These are phyloP conservation scores for Chionodraco myersi DNA, from an alignment of 2,113 vertebrate species.

Conservation along the genomic window DNA sequence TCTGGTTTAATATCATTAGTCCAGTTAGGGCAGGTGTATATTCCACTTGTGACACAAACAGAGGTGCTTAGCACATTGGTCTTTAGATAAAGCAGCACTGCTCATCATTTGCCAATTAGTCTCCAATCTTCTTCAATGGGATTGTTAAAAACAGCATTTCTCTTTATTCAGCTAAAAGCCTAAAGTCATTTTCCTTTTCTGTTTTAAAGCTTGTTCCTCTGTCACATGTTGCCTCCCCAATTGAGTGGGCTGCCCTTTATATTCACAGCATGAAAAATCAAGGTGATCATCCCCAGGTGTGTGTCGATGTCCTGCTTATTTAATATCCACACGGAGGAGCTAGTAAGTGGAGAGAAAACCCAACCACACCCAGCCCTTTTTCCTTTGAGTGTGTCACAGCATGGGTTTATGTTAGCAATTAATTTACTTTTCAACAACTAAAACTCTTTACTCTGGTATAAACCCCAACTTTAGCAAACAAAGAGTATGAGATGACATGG, in stretches of 20 bases:
- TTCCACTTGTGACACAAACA: neutral
- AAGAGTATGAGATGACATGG: too few relatives aligned
- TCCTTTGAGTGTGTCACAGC: neutral
- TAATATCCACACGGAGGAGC: constrained; percentile 4
- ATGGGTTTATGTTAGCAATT: too few relatives aligned
- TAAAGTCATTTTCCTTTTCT: too few relatives aligned
- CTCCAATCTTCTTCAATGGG: neutral
- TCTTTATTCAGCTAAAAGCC: too few relatives aligned
- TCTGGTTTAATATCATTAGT: too few relatives aligned
- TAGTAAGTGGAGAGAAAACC: neutral
- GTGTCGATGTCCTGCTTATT: neutral
- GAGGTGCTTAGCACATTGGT: neutral
- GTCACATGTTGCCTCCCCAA: neutral
- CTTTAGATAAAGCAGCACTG: neutral
- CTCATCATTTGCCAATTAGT: neutral
- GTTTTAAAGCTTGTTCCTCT: neutral
- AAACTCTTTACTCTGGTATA: neutral
- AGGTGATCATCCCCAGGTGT: neutral
- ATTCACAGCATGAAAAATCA: neutral
- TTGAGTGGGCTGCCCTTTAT: neutral
- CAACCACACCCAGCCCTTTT: neutral
- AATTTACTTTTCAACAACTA: neutral
- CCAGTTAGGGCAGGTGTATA: neutral
- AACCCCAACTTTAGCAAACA: neutral
- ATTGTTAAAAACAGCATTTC: neutral